Base-by-base conservation (phyloP, 2,113 vertebrate species). In the Tenebrosternarchus preto region DNA sequence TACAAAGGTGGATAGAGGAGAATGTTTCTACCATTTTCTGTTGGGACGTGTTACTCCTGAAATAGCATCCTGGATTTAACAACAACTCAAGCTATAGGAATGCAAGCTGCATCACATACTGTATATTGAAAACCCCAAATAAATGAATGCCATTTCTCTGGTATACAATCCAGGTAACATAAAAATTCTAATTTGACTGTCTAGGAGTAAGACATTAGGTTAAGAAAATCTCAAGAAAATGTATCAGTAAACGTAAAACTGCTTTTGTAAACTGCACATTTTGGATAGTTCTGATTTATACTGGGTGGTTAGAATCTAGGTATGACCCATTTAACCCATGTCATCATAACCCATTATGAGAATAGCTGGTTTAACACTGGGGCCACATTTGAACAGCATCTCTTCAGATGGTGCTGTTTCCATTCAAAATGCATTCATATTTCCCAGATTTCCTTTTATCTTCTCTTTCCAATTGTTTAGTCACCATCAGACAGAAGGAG, bases 1-100 rank as follows among this genome's bases (percentile, higher is more conserved):
- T 75, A 66, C 70, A 77, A 77, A 27, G 53, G 19, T 84, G 46
- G 64, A 84, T 81, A 70, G 75, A 84, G 61, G 29, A 77, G 78
- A 68, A 80, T 80, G 80, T 77, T 74, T 80, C 77, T 59, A 59
- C n/a, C 1, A 5, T 43, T 77, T 60, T 59, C 68, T 60, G 59
- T 66, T 68, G 53, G 59, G 17, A 59, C 56, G 77, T 66, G 39
- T 50, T 29, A 22, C 8, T 73, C 60, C 67, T 55, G 16, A 69
- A 56, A 69, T 33, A 29, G 29, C 17, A 50, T 33, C 15, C 20
- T 60, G 24, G 29, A 46, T 66, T 57, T 77, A 33, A 46, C 16
- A 27, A 24, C n/a, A 78, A 11, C 31, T 20, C 59, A 29, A 7
- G 24, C n/a, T 66, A 36, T 67, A 20, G 8, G 6, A 24, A 12